Conservation (phyloP, 2,113 vertebrate species). For the Heloderma charlesbogerti region DNA sequence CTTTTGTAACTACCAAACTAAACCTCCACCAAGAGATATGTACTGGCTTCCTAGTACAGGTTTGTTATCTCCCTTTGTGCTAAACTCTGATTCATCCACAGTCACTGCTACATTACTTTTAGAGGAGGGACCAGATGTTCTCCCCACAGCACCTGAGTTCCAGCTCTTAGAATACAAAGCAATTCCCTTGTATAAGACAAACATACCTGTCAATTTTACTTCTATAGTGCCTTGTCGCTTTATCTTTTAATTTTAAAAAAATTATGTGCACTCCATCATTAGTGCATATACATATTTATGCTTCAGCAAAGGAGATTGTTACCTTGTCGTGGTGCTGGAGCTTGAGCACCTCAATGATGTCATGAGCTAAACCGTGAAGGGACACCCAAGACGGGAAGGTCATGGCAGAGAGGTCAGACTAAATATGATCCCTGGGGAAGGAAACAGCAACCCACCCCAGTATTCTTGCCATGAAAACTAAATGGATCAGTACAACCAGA, state of each 20-base stretch:
- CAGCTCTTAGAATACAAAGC: not conserved
- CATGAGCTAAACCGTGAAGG: no score
- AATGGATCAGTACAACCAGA: no score
- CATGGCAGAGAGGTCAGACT: no score
- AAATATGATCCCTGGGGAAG: no score
- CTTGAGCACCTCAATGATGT: no score
- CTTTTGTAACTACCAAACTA: not conserved
- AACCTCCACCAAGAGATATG: not conserved
- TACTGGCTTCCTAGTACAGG: not conserved
- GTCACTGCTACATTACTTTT: not conserved
- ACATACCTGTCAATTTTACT: not conserved
- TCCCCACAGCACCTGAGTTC: not conserved
- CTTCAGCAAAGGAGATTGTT: no score
- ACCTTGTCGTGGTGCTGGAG: no score
- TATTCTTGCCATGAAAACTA: no score
- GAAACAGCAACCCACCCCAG: no score
- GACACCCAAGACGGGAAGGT: no score
- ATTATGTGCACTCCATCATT: not conserved
- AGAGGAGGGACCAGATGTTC: not conserved
- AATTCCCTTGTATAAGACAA: not conserved
- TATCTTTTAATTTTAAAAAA: not conserved
- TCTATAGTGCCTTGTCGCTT: no score
- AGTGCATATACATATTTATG: not conserved
- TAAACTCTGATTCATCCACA: not conserved
- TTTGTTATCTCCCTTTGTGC: not conserved